A percentile compares a stretch with the other conserved stretches of the same genome.
Conservation (phyloP, 2,113 vertebrate species). For the Nothobranchius kuhntae region DNA sequence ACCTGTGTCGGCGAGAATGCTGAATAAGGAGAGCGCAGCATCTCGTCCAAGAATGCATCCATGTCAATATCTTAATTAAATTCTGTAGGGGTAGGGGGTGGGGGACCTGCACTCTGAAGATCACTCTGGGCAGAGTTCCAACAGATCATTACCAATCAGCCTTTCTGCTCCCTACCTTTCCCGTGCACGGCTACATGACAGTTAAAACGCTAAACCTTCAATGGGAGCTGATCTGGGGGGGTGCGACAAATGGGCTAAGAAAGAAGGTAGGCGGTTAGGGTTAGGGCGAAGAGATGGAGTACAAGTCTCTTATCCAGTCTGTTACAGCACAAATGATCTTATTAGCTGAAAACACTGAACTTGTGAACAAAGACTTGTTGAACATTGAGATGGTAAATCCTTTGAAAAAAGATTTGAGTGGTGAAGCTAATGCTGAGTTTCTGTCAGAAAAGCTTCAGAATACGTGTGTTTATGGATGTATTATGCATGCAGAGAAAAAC, state of each 20-base stretch:
- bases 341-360: slow-evolving; percentile 34
- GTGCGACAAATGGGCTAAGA: slow-evolving; percentile 44
- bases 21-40: slow-evolving; percentile 38
- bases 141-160: slow-evolving; percentile 70
- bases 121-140: slow-evolving; percentile 67
- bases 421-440: slow-evolving; percentile 21
- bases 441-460: slow-evolving; percentile 34
- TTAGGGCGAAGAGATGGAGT: slow-evolving; percentile 27
- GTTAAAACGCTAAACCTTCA: slow-evolving; percentile 64
- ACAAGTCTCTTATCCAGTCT: slow-evolving; percentile 24
- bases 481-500: neutral
- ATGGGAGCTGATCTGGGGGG: slow-evolving; percentile 30
- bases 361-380: slow-evolving; percentile 4
- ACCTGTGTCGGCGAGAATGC: slow-evolving; percentile 32
- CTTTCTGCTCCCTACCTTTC: slow-evolving; percentile 56
- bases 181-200: slow-evolving; percentile 59
- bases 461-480: slow-evolving; percentile 8
- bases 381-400: slow-evolving; percentile 44
- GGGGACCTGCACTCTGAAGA: slow-evolving; percentile 66
- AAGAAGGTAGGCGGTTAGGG: slow-evolving; percentile 10
- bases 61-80: slow-evolving; percentile 77
- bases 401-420: slow-evolving; percentile 46
- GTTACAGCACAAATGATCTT: slow-evolving; percentile 19
- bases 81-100: slow-evolving; percentile 51
- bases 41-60: slow-evolving; percentile 63